Base-by-base conservation (phyloP, 1,140 invertebrate genomes). In the Lucilia cuprina region DNA sequence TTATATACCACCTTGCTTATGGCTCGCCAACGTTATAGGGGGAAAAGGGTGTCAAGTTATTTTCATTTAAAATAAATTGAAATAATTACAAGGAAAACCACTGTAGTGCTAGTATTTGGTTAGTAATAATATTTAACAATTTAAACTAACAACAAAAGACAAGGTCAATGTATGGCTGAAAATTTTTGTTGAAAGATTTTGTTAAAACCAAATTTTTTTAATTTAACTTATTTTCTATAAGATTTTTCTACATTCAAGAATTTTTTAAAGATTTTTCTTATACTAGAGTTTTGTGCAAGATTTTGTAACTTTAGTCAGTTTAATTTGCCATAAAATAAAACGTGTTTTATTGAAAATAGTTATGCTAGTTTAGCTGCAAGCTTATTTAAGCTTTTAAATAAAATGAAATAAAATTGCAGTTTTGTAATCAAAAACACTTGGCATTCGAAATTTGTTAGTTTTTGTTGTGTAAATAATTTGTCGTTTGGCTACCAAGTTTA, bases 31-130 rank as follows among this genome's bases (percentile, higher is more conserved):
- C 25, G 25, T 2, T 1, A 2, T 1, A 30, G 25, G 25, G 25
- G 25, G 25, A 30, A 30, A 30, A 30, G 25, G 25, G 25, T 30
- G 25, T 30, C 25, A 30, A 30, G 25, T 30, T 30, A 30, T 30
- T 30, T 30, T 30, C 25, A 30, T 65, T 65, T 65, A 17, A 4
- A 65, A 19, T 19, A 19, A 65, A 65, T 65, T 19, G 17, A 65
- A 65, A 65, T 65, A 65, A 65, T 65, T 65, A 65, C 60, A 65
- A 65, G 60, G 60, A 65, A 65, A 65, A 65, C 60, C 60, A 65
- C 60, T 65, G 0, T 17, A 65, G 0, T 17, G n/a, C 13, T n/a
- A 2, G 49, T 49, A 12, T 7, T 65, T n/a, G 25, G 25, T 30
- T 17, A 65, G 60, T 9, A 17, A 65, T n/a, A 65, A 65, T n/a